phyloP scores from a whole-genome alignment of 2,888 invertebrate species.

The Leptopterna dolabrata region DNA sequence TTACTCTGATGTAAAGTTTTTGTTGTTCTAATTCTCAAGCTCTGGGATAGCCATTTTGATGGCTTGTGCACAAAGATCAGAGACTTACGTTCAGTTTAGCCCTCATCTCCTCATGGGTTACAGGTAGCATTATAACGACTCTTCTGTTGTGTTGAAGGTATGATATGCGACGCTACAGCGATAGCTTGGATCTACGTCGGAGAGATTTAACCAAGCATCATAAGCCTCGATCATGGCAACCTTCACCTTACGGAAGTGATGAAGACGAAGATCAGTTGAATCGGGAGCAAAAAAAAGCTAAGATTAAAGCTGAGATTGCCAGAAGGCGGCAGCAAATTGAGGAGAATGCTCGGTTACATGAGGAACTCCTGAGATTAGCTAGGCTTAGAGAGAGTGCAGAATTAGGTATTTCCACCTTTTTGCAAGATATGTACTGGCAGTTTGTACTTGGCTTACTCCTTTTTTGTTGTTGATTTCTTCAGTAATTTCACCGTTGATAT shows the following conservation, averaged over 20 bases:
- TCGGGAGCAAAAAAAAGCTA: constrained; percentile 72
- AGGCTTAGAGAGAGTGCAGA: constrained; percentile 67
- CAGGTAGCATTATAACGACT: constrained; percentile 33
- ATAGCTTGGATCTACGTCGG: constrained; percentile 63
- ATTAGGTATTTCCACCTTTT: constrained; percentile 61
- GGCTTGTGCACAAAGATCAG: constrained; percentile 42
- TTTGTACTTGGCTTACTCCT: constrained; percentile 37
- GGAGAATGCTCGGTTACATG: constrained; percentile 70
- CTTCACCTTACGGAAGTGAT: constrained; percentile 69
- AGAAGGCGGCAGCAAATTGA: constrained; percentile 72
- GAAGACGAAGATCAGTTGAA: constrained; percentile 70
- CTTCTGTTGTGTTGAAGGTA: constrained; percentile 62
- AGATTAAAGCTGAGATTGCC: constrained; percentile 74
- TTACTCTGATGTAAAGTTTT: neutral
- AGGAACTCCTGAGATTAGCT: constrained; percentile 69
- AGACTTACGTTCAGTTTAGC: constrained; percentile 23
- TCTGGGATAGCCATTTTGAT: neutral
- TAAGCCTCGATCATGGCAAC: constrained; percentile 70
- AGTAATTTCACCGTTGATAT: constrained; percentile 27
- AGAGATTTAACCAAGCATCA: constrained; percentile 64
- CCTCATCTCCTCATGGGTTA: constrained; percentile 6
- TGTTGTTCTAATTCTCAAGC: neutral
- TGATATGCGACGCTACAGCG: constrained; percentile 65
- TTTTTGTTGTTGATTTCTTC: constrained; percentile 30
- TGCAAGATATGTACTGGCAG: constrained; percentile 41